Evolutionary conservation across 53 echinoderm and acorn worm genomes (phyloP), one percentile per base, ranked within the genome.

Genomic region (Crossaster papposus): DNA sequence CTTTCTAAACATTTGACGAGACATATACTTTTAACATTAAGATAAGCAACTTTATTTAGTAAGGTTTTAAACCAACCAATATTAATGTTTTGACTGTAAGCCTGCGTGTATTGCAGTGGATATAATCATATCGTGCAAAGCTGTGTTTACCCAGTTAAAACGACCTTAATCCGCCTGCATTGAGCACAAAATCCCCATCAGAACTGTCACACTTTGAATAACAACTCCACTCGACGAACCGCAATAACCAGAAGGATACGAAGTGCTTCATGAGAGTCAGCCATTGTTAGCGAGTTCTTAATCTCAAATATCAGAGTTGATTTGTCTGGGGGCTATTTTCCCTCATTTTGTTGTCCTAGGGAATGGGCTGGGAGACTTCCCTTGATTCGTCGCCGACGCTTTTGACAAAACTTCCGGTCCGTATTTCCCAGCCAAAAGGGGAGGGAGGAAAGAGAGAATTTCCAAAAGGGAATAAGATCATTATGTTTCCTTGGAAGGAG

Each of bases 401-500:
- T 53, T 85, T 85, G 72, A 85, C 53, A 0, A 30, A 72, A 72
- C 50, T 85, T 85, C 85, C 85, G 85, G 51, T 85, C 72, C 65
- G 37, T 64, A 65, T 64, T 58, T 9, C 9, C 44, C 11, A 17
- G 29, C 72, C 72, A 36, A 72, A 85, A 53, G 70, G 85, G 53
- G 53, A 31, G 2, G 36, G 2, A 72, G 72, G 53, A 52, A 73
- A 31, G 53, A 31, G 2, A 18, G 2, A 4, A 14, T 11, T 51
- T 24, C 8, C 51, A 51, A 4, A 68, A 14, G 73, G 22, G 32
- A 85, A 85, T 85, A 72, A 54, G 72, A 72, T 85, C 53, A 72
- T 85, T 85, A 85, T 85, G 85, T 72, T 72, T 85, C 85, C 85
- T 52, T 85, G 85, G 72, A 85, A 85, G 73, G 85, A 53, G 85